Evolutionary conservation across 2,797 vertebrate species (phyloP).

Genomic region (Leucoraja ocellata): DNA sequence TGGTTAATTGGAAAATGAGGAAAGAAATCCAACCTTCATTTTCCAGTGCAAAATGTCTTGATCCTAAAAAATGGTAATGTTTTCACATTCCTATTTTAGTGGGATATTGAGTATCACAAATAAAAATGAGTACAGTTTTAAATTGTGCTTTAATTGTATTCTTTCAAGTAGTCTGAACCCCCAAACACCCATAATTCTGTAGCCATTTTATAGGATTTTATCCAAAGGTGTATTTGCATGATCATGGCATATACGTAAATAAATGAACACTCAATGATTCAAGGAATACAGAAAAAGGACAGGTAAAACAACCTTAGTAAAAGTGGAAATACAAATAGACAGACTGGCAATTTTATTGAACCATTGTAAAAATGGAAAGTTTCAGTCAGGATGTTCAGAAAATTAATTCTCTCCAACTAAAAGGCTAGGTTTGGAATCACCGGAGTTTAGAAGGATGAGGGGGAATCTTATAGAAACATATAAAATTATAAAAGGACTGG

Average conservation of each 20-base stretch:
- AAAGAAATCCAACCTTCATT: background rate
- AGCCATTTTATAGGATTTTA: background rate
- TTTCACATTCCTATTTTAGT: background rate
- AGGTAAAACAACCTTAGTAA: background rate
- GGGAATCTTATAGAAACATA: too few relatives aligned
- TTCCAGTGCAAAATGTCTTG: background rate
- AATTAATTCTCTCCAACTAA: background rate
- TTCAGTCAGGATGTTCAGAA: background rate
- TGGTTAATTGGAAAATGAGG: background rate
- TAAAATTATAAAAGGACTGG: too few relatives aligned
- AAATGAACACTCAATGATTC: background rate
- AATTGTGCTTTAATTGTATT: background rate
- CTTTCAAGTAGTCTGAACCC: background rate
- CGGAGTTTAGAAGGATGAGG: too few relatives aligned
- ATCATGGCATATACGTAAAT: background rate
- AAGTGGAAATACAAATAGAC: background rate
- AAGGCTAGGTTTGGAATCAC: too few relatives aligned
- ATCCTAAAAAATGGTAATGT: background rate
- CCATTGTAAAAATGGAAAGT: background rate
- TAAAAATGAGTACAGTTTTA: background rate
- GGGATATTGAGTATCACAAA: background rate
- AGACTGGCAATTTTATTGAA: background rate
- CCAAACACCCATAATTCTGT: background rate
- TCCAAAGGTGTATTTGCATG: background rate
- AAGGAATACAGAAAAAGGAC: background rate